Conservation (phyloP, 2,888 invertebrate genomes). For the Diaprepes abbreviatus region DNA sequence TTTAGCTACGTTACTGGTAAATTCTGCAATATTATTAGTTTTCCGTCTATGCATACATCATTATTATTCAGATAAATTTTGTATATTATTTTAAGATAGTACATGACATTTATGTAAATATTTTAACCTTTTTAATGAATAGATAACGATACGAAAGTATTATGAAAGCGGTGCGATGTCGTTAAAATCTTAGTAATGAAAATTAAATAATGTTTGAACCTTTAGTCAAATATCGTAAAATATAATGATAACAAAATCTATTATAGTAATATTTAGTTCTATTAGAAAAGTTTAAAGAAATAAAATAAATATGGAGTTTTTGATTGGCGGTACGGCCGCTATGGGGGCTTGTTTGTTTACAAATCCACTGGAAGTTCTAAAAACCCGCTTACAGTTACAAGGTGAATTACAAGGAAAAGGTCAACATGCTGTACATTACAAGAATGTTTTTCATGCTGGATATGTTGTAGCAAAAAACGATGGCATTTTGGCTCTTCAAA, state of each 20-base stretch:
- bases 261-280: background rate
- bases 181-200: background rate
- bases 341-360: conserved; percentile 82
- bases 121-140: background rate
- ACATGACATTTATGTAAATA: conserved; percentile 4
- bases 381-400: conserved; percentile 92
- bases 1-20: too few species aligned
- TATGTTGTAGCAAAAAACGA: conserved; percentile 72
- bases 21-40: too few species aligned
- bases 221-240: too few species aligned
- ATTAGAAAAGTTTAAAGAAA: background rate
- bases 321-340: conserved; percentile 72
- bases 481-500: conserved; percentile 81
- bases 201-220: too few species aligned
- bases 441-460: conserved; percentile 83
- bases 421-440: conserved; percentile 74
- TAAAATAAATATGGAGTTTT: conserved; percentile 60
- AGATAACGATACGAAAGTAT: too few species aligned
- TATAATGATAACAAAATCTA: background rate
- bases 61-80: background rate
- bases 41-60: too few species aligned
- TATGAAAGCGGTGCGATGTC: background rate
- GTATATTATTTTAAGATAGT: background rate
- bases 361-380: conserved; percentile 91
- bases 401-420: conserved; percentile 72